phyloP scores from a whole-genome alignment of 2,113 vertebrate species.

The Lamprologus sp. region DNA sequence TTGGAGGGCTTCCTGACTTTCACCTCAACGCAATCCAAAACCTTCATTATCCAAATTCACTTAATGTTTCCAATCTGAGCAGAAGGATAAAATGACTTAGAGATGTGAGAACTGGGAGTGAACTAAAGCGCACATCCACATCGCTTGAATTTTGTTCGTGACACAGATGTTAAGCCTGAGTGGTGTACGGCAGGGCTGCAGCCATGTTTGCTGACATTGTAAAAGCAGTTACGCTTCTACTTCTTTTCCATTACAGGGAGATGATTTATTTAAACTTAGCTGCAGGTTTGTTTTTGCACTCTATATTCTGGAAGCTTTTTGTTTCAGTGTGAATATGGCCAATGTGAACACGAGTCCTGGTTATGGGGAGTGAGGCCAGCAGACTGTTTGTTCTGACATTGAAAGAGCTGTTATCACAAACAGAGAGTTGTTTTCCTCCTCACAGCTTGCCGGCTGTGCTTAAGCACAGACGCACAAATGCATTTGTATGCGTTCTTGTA shows the following conservation, averaged over 20 bases:
- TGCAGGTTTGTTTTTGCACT: constrained; percentile 30
- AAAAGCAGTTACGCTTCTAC: background rate
- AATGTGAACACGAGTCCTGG: background rate
- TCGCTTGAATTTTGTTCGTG: background rate
- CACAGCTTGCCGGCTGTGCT: constrained; percentile 2
- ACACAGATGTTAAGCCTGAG: background rate
- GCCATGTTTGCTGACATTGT: constrained; percentile 29
- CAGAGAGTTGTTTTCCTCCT: constrained; percentile 7
- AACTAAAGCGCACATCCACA: background rate
- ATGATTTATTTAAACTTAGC: constrained; percentile 39
- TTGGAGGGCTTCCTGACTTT: constrained; percentile 25
- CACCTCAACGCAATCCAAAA: background rate
- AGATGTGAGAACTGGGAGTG: background rate
- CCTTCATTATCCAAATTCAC: constrained; percentile 16
- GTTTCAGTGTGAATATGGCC: background rate
- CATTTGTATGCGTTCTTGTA: background rate
- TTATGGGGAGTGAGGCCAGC: background rate
- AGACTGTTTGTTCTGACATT: constrained; percentile 32
- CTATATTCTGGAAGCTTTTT: background rate
- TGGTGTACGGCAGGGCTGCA: background rate
- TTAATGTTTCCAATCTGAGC: background rate
- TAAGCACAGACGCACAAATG: background rate
- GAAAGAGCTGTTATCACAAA: constrained; percentile 32
- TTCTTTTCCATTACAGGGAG: background rate
- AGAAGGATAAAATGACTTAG: background rate